phyloP scores from a whole-genome alignment of 1,140 invertebrate species.

The Chrysomallon squamiferum region DNA sequence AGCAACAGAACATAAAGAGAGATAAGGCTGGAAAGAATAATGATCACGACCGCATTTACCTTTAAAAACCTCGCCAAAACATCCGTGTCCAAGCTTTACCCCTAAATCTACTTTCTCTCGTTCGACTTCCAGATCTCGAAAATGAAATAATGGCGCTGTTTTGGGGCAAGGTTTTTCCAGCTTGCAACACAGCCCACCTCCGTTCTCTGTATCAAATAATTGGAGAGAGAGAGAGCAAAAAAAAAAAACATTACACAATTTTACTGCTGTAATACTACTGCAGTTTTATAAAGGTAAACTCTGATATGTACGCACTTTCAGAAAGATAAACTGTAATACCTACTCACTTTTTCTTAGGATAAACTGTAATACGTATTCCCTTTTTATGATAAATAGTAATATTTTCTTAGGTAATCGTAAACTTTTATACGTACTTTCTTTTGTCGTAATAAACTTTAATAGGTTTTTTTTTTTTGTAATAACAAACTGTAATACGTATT shows the following conservation, averaged over 20 bases:
- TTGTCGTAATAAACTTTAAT: too few relatives aligned
- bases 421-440: too few relatives aligned
- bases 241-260: neutral
- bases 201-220: too few relatives aligned
- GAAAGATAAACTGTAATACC: too few relatives aligned
- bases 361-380: too few relatives aligned
- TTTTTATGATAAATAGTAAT: too few relatives aligned
- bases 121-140: slow-evolving; percentile 93
- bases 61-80: slow-evolving; percentile 98
- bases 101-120: slow-evolving; percentile 86
- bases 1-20: neutral
- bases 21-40: too few relatives aligned
- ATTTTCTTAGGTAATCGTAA: too few relatives aligned
- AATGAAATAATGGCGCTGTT: slow-evolving; percentile 94
- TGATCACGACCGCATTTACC: slow-evolving; percentile 66
- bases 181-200: slow-evolving; percentile 93
- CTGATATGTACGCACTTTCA: too few relatives aligned
- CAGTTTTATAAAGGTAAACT: too few relatives aligned
- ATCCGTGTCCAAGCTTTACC: slow-evolving; percentile 89
- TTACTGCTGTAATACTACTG: neutral
- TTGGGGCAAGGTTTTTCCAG: slow-evolving; percentile 90
- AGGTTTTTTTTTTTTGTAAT: too few relatives aligned
- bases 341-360: neutral
- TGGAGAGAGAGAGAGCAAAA: slow-evolving; percentile 11
- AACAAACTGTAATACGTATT: too few relatives aligned